Conservation (phyloP, 2,113 vertebrate species). For the Alethe castanea region DNA sequence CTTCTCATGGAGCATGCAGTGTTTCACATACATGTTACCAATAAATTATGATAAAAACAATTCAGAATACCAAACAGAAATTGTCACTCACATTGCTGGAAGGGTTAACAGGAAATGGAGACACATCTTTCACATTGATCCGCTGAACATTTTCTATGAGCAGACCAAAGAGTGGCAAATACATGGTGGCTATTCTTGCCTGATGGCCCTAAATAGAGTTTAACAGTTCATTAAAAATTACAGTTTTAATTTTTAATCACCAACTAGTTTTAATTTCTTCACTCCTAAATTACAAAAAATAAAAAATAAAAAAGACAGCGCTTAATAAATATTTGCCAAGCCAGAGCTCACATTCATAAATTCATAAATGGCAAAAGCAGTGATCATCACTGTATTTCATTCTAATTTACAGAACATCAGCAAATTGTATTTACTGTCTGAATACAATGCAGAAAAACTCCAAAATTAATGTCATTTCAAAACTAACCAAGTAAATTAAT, state of each 20-base stretch:
- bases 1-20: background rate
- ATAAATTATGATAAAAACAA: background rate
- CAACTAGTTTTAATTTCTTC: background rate
- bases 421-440: background rate
- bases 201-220: conserved; percentile 86
- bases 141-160: conserved; percentile 96
- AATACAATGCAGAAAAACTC: background rate
- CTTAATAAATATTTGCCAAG: background rate
- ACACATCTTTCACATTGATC: conserved; percentile 91
- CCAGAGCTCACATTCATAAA: background rate
- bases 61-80: background rate
- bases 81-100: conserved; percentile 79
- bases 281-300: background rate
- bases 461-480: background rate
- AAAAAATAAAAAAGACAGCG: background rate
- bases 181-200: conserved; percentile 92
- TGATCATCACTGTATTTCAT: background rate
- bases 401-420: background rate
- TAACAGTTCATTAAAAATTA: background rate
- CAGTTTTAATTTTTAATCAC: background rate
- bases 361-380: background rate
- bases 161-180: conserved; percentile 92
- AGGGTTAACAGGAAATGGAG: conserved; percentile 82
- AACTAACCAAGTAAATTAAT: background rate
- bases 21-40: background rate